These are phyloP conservation scores for Potorous gilbertii DNA, from an alignment of 2,797 vertebrate genomes.

Conservation along the genomic window DNA sequence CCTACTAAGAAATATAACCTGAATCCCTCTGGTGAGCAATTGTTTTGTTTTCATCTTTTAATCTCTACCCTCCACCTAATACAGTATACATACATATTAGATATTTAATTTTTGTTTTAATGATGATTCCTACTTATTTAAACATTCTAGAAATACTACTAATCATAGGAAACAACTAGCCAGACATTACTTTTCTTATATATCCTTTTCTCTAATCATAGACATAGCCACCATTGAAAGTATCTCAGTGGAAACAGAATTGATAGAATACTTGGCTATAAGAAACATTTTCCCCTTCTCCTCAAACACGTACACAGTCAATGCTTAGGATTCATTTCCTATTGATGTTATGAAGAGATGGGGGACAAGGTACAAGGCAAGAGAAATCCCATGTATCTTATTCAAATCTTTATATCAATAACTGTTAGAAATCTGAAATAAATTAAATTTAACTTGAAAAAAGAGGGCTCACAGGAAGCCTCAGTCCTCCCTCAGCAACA, in stretches of 20 bases:
- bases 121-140: not conserved
- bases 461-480: not conserved
- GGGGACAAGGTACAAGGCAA: not conserved
- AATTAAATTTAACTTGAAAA: slow-evolving; percentile 20
- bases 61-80: not conserved
- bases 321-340: not conserved
- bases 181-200: not conserved
- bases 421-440: not conserved
- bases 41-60: not conserved
- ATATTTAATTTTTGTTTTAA: not conserved
- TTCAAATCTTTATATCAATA: slow-evolving; percentile 1
- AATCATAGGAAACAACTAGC: not conserved
- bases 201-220: not conserved
- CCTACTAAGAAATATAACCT: not conserved
- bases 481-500: not conserved
- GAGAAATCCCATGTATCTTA: not conserved
- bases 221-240: not conserved
- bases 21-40: not conserved
- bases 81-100: not conserved
- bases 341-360: not conserved
- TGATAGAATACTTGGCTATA: not conserved
- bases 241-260: not conserved
- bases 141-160: not conserved
- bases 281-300: not conserved
- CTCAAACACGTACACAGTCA: rapidly evolving